Evolutionary conservation across 2,888 invertebrate genomes (phyloP), one percentile per base, ranked within the genome.

Genomic region (Pogonocherus hispidulus): DNA sequence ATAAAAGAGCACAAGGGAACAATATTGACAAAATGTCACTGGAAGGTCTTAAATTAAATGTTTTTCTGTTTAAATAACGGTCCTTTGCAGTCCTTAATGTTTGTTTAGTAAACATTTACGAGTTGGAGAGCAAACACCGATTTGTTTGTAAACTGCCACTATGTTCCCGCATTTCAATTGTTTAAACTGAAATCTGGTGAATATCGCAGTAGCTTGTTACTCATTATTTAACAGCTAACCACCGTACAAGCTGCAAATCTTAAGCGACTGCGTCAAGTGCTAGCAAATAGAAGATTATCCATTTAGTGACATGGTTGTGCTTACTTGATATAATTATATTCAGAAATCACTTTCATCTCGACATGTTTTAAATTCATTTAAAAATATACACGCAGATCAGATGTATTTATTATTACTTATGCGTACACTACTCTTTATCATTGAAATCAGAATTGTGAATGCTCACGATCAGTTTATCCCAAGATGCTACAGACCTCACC

Each of bases 61-160:
- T 55, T 66, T 66, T 60, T 60, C 66, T 59, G 66, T 66, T 60
- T 60, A 60, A 60, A 66, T 51, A 68, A 59, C 46, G 52, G 56
- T 44, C 56, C 55, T 64, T 64, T 46, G 23, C 67, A 67, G 67
- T 56, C 63, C 23, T 55, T 49, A 32, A 47, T 54, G 66, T 69
- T 63, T 67, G 41, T 63, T 54, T 14, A 5, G 69, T 59, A 73
- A 75, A 75, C 66, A 69, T 65, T 69, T 62, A 60, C 67, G 68
- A 72, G 69, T 63, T 70, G 66, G 41, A 69, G 49, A 59, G 65
- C 71, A 76, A 77, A 77, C 70, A 75, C 66, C 72, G 71, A 72
- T 76, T 75, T 71, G 66, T 76, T 77, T 75, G 67, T 65, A 71
- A 72, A 73, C 70, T 71, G 67, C 73, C 73, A 72, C 69, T 70